phyloP scores from a whole-genome alignment of 2,113 vertebrate species.

The Aix galericulata region DNA sequence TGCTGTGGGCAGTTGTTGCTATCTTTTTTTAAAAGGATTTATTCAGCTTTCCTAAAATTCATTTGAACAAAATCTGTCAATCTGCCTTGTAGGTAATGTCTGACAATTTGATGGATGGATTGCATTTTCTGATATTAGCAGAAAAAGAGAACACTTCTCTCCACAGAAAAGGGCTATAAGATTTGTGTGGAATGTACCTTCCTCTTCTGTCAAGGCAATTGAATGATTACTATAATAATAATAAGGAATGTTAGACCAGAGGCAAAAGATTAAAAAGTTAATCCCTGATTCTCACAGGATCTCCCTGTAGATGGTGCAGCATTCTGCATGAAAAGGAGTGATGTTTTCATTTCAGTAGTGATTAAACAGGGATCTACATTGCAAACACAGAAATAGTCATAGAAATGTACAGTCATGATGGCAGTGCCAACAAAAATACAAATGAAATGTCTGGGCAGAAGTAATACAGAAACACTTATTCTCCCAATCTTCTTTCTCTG shows the following conservation, averaged over 20 bases:
- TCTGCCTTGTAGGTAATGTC: not conserved
- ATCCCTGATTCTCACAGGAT: not conserved
- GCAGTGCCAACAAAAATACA: accelerated
- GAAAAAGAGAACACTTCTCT: not conserved
- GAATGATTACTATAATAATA: not conserved
- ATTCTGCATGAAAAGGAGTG: not conserved
- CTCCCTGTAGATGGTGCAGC: not conserved
- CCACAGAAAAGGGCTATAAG: not conserved
- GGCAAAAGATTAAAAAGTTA: not conserved
- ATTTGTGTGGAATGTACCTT: not conserved
- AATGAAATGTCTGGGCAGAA: not conserved
- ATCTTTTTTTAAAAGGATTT: slow-evolving; percentile 10
- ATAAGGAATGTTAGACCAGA: not conserved
- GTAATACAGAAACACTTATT: not conserved
- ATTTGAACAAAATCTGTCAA: slow-evolving; percentile 21
- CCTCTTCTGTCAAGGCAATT: not conserved
- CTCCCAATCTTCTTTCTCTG: not conserved
- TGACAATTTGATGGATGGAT: slow-evolving; percentile 21
- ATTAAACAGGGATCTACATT: not conserved
- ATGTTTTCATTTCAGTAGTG: not conserved
- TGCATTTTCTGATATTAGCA: not conserved
- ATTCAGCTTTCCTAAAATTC: slow-evolving; percentile 7
- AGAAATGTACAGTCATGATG: not conserved
- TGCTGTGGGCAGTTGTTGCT: slow-evolving; percentile 5
- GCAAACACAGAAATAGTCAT: not conserved